Conservation (phyloP, 2,797 vertebrate genomes). For the Hoplostethus atlanticus region DNA sequence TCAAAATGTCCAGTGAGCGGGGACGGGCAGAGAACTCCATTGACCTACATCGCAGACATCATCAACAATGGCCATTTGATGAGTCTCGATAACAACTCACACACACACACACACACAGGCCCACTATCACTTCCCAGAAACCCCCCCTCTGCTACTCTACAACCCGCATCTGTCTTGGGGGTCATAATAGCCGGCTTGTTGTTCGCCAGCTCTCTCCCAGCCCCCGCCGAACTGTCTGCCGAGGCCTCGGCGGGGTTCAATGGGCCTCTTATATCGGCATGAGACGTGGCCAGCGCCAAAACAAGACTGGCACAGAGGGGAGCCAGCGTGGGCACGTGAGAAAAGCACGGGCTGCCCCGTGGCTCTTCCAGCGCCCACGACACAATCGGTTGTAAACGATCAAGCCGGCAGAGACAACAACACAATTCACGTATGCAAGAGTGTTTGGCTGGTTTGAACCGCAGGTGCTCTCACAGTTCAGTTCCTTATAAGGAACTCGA, state of each 20-base stretch:
- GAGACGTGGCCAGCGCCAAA: slow-evolving; percentile 55
- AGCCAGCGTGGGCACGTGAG: slow-evolving; percentile 77
- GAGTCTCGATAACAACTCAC: slow-evolving; percentile 54
- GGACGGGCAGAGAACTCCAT: slow-evolving; percentile 68
- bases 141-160: slow-evolving; percentile 45
- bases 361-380: slow-evolving; percentile 66
- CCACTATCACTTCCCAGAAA: slow-evolving; percentile 65
- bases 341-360: slow-evolving; percentile 68
- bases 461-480: not conserved
- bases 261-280: slow-evolving; percentile 66
- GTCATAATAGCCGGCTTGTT: slow-evolving; percentile 75
- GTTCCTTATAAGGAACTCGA: not conserved
- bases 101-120: slow-evolving; percentile 49
- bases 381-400: slow-evolving; percentile 58
- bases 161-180: slow-evolving; percentile 69
- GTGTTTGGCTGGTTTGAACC: not conserved
- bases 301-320: slow-evolving; percentile 75
- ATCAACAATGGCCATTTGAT: slow-evolving; percentile 74
- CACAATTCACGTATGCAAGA: slow-evolving; percentile 18
- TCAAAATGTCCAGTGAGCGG: slow-evolving; percentile 64
- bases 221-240: slow-evolving; percentile 64
- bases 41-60: slow-evolving; percentile 73
- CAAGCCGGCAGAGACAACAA: slow-evolving; percentile 25
- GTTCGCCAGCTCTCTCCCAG: slow-evolving; percentile 40
- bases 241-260: slow-evolving; percentile 60